Base-by-base conservation (phyloP, 2,113 vertebrate species). In the Lota lota region DNA sequence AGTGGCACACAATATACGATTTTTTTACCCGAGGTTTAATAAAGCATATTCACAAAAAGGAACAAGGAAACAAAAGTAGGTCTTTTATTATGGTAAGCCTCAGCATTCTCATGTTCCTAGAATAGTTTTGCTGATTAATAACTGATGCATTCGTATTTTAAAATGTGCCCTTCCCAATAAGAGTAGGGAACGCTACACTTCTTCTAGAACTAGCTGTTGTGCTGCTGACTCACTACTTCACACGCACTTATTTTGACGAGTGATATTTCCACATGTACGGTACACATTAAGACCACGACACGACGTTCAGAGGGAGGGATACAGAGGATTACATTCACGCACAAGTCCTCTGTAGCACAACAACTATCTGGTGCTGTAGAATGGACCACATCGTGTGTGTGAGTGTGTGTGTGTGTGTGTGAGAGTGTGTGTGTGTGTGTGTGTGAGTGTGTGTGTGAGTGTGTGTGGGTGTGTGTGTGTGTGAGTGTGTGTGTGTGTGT, bases 271-370 rank as follows among this genome's bases (percentile, higher is more conserved):
- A 85, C 61, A 28, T 79, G 64, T 79, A 84, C 69, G 19, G 66
- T 75, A 85, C 75, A 89, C 80, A 33, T 33, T 74, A 77, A 40
- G 83, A 83, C 78, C 76, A 88, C 80, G 5, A 82, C 80, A 90
- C 81, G 54, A 86, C 68, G 73, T 70, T 80, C 69, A 79, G 58
- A 79, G 76, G 77, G 71, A 70, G 78, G 76, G 66, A 83, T 77
- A 79, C 75, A 78, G 83, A 76, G 81, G 78, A 70, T 77, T 87
- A 91, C 88, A 90, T 90, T 91, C 89, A 90, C 79, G n/a, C n/a
- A n/a, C n/a, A n/a, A 84, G 82, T 79, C 73, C 69, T 74, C 75
- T 81, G 83, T 22, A 66, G 60, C 58, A 65, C 28, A 72, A 64
- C 7, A 72, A 56, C 47, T 57, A 40, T 60, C 60, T 67, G 57